Conservation (phyloP, 2,888 invertebrate species). For the Esperia sulphurella region DNA sequence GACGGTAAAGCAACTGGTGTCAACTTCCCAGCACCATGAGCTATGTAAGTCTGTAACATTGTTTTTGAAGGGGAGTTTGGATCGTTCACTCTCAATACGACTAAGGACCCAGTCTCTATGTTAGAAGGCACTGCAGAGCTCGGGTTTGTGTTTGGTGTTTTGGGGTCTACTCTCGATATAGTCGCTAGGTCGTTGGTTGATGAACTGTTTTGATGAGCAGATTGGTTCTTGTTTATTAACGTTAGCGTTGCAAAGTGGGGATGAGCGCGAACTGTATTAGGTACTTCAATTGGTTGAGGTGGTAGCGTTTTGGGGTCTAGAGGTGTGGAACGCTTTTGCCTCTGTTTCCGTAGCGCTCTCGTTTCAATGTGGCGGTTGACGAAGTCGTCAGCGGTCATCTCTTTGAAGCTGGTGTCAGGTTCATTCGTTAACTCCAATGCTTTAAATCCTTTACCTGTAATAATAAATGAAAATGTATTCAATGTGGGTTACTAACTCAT, state of each 20-base stretch:
- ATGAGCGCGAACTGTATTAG: neutral
- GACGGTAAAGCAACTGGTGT: conserved; percentile 58
- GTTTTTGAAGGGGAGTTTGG: conserved; percentile 62
- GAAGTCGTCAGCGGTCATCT: conserved; percentile 40
- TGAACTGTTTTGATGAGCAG: conserved; percentile 9
- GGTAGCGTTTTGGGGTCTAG: neutral
- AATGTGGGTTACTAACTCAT: too few relatives aligned
- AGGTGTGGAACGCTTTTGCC: neutral
- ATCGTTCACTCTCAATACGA: conserved; percentile 63
- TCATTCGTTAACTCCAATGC: conserved; percentile 34
- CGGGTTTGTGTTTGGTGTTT: conserved; percentile 11
- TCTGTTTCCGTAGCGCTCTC: conserved; percentile 16
- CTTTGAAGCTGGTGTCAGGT: conserved; percentile 14
- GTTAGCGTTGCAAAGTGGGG: conserved; percentile 21
- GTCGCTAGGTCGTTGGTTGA: conserved; percentile 17
- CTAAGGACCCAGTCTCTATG: conserved; percentile 61
- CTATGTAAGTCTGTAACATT: conserved; percentile 67
- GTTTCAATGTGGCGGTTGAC: conserved; percentile 31
- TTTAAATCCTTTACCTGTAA: conserved; percentile 45
- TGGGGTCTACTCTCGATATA: conserved; percentile 18
- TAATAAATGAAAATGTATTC: too few relatives aligned
- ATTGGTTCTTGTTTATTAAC: conserved; percentile 13
- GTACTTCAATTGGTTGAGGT: neutral
- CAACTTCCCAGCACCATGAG: conserved; percentile 48
- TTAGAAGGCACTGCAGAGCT: conserved; percentile 43